phyloP scores from a whole-genome alignment of 2,797 vertebrate genomes.

The Apodemus agrarius region DNA sequence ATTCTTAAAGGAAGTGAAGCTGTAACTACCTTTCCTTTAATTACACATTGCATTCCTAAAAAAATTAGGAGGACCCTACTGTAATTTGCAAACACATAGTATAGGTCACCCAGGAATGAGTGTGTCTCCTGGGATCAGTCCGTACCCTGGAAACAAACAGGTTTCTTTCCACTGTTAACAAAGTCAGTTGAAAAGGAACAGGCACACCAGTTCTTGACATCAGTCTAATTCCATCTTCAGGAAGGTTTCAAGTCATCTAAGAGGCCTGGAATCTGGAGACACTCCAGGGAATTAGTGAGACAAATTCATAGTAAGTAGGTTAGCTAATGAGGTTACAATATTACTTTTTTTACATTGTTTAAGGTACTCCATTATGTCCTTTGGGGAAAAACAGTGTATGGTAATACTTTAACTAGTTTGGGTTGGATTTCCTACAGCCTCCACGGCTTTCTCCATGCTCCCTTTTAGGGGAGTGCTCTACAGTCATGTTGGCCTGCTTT shows the following conservation, averaged over 20 bases:
- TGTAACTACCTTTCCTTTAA: slow-evolving; percentile 1
- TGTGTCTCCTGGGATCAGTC: slow-evolving; percentile 43
- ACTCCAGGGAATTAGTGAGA: slow-evolving; percentile 64
- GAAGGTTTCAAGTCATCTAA: slow-evolving; percentile 65
- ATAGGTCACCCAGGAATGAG: background rate
- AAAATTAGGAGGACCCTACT: slow-evolving; percentile 16
- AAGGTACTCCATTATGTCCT: slow-evolving; percentile 1
- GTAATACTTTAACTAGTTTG: slow-evolving; percentile 27
- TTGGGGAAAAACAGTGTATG: background rate
- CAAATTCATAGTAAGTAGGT: slow-evolving; percentile 77
- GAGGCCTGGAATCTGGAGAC: slow-evolving; percentile 54
- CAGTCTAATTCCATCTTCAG: slow-evolving; percentile 32
- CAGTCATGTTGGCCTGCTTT: background rate
- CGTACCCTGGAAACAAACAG: slow-evolving; percentile 25
- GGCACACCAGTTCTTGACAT: background rate
- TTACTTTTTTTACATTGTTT: slow-evolving; percentile 57
- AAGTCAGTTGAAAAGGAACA: slow-evolving; percentile 14
- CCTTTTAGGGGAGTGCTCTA: background rate
- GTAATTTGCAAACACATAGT: slow-evolving; percentile 47
- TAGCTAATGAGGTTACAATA: slow-evolving; percentile 74
- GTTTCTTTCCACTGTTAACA: slow-evolving; percentile 28
- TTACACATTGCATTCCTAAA: background rate
- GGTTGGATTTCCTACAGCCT: slow-evolving; percentile 15
- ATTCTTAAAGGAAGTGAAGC: background rate
- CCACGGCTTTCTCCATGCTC: background rate